Evolutionary conservation across 2,113 vertebrate species (phyloP).

Genomic region (Lonchura striata): DNA sequence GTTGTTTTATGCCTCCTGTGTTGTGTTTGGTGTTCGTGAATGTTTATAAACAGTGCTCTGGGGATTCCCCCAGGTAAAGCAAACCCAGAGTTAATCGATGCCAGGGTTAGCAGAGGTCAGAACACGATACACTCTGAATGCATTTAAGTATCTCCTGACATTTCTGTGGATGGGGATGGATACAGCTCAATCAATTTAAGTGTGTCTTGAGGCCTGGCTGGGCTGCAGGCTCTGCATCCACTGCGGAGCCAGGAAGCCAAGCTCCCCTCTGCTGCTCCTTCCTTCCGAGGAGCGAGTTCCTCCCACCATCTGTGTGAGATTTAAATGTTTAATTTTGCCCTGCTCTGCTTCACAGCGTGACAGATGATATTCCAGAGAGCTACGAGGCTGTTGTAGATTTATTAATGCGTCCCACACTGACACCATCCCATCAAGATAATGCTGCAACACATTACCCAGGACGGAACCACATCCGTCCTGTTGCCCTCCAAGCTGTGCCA

Average conservation of each 20-base stretch:
- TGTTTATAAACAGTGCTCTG: background rate
- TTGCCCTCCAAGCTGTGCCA: background rate
- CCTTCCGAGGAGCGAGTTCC: background rate
- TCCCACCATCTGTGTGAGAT: background rate
- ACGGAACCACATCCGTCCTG: fast-evolving
- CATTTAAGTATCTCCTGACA: background rate
- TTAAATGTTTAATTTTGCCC: background rate
- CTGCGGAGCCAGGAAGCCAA: background rate
- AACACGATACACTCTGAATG: background rate
- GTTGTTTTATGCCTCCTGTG: fast-evolving
- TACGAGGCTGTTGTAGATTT: background rate
- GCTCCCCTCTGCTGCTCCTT: background rate
- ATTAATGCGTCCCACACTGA: background rate
- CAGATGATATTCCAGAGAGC: background rate
- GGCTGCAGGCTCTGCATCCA: background rate
- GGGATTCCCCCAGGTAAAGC: background rate
- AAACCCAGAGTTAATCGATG: background rate
- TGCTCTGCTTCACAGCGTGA: background rate
- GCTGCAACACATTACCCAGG: background rate
- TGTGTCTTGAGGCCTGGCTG: background rate
- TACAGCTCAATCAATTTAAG: background rate
- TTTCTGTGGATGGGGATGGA: background rate
- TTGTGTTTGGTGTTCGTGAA: background rate
- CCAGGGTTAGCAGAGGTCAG: background rate
- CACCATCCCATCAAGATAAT: background rate